Evolutionary conservation across 2,797 vertebrate species (phyloP).

Genomic region (Characodon lateralis): DNA sequence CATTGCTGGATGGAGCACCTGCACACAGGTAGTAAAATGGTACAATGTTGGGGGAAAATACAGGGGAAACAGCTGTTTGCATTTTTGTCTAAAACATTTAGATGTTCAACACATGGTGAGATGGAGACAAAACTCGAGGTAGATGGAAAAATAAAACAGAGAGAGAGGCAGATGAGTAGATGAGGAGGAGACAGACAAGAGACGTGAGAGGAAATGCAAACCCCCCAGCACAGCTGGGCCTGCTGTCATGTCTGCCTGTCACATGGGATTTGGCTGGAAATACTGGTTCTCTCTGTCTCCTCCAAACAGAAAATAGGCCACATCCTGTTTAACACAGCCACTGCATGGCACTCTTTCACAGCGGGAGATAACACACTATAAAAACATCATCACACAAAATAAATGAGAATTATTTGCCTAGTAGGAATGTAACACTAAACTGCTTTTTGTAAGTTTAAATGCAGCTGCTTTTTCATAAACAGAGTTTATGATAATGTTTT

Average conservation of each 20-base stretch:
- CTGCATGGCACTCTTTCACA: conserved; percentile 45
- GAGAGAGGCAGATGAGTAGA: conserved; percentile 12
- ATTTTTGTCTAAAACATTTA: neutral
- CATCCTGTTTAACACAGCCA: conserved; percentile 40
- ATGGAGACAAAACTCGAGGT: conserved; percentile 19
- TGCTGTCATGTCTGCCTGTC: conserved; percentile 55
- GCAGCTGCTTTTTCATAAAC: neutral
- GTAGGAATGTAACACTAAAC: neutral
- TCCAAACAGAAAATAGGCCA: conserved; percentile 60
- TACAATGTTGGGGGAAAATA: neutral
- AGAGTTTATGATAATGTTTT: too few relatives aligned
- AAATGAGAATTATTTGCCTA: conserved; percentile 30
- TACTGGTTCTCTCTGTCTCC: conserved; percentile 47
- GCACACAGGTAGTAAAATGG: neutral
- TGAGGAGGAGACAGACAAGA: conserved; percentile 18
- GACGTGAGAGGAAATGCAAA: conserved; percentile 40
- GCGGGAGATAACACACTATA: conserved; percentile 15
- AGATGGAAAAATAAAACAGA: conserved; percentile 3
- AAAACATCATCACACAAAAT: conserved; percentile 19
- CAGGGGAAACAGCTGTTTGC: neutral
- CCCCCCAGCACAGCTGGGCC: conserved; percentile 47
- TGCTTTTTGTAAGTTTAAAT: neutral
- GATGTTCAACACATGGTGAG: conserved; percentile 9
- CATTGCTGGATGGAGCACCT: neutral
- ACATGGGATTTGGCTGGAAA: conserved; percentile 54